Percentiles rank a stretch among this genome's conserved stretches.
phyloP scores from a whole-genome alignment of 1,140 invertebrate genomes.

The Helicoverpa armigera region DNA sequence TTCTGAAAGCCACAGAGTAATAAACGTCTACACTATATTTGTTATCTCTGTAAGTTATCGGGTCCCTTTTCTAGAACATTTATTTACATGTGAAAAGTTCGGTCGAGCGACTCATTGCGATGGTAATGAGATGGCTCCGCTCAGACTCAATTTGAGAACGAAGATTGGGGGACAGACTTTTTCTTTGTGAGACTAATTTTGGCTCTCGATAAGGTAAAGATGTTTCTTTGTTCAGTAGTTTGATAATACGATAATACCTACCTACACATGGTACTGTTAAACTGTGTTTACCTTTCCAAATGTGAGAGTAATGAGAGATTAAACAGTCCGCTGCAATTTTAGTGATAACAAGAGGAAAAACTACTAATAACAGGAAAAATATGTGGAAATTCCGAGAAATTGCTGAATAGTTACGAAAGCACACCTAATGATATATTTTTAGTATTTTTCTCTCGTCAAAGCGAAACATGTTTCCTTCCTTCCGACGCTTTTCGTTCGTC shows the following conservation, averaged over 20 bases:
- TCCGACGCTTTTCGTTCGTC: too few relatives aligned
- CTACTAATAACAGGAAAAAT: too few relatives aligned
- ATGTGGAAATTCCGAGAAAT: too few relatives aligned
- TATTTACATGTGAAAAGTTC: conserved; percentile 29
- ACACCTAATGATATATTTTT: too few relatives aligned
- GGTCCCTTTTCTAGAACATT: conserved; percentile 5
- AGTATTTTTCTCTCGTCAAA: too few relatives aligned
- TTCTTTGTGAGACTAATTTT: background rate
- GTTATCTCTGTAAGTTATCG: conserved; percentile 10
- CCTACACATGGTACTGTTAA: too few relatives aligned
- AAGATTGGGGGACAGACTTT: conserved; percentile 1
- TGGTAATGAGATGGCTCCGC: conserved; percentile 6
- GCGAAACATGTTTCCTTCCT: too few relatives aligned
- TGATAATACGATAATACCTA: background rate
- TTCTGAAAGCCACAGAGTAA: conserved; percentile 10
- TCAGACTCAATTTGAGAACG: background rate
- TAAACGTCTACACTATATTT: background rate
- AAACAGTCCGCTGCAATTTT: too few relatives aligned
- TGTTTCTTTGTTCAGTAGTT: conserved; percentile 10
- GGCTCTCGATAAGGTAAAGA: background rate
- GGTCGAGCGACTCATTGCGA: background rate
- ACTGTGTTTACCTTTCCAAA: too few relatives aligned
- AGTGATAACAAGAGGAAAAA: too few relatives aligned
- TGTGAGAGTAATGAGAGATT: too few relatives aligned
- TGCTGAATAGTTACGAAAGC: too few relatives aligned